Percentiles rank a stretch among this genome's conserved stretches.
phyloP scores from a whole-genome alignment of 2,113 vertebrate species.

The Larimichthys crocea region DNA sequence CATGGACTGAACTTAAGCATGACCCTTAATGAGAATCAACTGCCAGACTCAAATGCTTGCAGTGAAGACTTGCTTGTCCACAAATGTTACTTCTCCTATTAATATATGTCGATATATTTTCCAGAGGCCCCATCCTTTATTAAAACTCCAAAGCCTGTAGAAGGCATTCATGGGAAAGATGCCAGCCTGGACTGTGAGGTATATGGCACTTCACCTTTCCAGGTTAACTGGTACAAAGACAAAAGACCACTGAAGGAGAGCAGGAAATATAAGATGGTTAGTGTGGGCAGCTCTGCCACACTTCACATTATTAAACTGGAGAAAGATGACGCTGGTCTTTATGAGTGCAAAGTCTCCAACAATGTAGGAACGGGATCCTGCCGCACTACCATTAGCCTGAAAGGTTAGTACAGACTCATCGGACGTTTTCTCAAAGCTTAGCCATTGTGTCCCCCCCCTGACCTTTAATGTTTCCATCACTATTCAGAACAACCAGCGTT shows the following conservation, averaged over 20 bases:
- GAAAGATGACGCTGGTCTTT: conserved; percentile 90
- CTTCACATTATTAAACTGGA: conserved; percentile 90
- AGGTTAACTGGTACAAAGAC: conserved; percentile 95
- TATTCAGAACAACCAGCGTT: conserved; percentile 92
- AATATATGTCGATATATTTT: conserved; percentile 61
- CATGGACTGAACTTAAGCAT: conserved; percentile 57
- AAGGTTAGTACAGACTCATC: conserved; percentile 86
- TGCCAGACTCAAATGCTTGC: not conserved
- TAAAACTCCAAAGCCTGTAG: conserved; percentile 88
- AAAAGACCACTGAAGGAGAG: conserved; percentile 91
- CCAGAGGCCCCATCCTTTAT: conserved; percentile 93
- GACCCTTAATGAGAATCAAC: not conserved
- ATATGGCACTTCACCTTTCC: conserved; percentile 91
- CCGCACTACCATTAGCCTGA: conserved; percentile 86
- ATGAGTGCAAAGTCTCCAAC: conserved; percentile 93
- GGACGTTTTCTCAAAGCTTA: not conserved
- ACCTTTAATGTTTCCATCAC: conserved; percentile 75
- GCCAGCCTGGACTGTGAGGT: conserved; percentile 92
- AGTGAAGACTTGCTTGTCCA: conserved; percentile 16
- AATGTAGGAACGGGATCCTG: conserved; percentile 90
- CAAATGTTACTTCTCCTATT: conserved; percentile 69
- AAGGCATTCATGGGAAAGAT: conserved; percentile 90
- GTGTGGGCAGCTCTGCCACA: conserved; percentile 87
- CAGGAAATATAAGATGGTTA: conserved; percentile 92
- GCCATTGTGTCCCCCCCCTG: conserved; percentile 35